Percentiles rank a stretch among this genome's conserved stretches.
These are phyloP conservation scores for Tor tambroides DNA, from an alignment of 2,113 vertebrate species.

Conservation along the genomic window DNA sequence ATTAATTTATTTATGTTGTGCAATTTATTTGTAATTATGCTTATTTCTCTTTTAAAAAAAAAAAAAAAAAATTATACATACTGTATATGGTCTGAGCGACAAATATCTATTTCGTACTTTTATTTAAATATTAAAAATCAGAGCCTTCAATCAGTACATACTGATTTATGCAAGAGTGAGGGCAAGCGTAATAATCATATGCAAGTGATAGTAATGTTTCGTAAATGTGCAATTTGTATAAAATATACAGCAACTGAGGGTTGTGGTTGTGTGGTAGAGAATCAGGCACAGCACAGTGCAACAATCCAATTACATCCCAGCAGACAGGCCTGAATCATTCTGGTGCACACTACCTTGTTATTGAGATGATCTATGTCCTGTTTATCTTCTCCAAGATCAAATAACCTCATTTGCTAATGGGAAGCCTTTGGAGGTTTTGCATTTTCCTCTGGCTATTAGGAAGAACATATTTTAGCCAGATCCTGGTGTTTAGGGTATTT, in stretches of 20 bases:
- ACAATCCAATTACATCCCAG: slow-evolving; percentile 66
- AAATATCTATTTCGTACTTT: too few species aligned
- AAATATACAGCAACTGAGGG: neutral
- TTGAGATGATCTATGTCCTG: slow-evolving; percentile 69
- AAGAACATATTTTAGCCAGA: neutral
- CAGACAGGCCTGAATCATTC: slow-evolving; percentile 49
- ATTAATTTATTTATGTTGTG: too few species aligned
- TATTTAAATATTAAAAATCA: neutral
- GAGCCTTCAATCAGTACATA: neutral
- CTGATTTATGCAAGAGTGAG: too few species aligned
- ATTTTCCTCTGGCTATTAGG: slow-evolving; percentile 7
- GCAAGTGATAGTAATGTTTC: neutral
- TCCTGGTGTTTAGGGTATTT: neutral
- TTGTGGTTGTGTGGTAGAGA: neutral
- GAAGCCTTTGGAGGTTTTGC: slow-evolving; percentile 11
- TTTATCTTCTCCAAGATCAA: slow-evolving; percentile 69
- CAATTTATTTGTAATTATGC: too few species aligned
- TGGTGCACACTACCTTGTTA: slow-evolving; percentile 67
- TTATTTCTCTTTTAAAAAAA: too few species aligned
- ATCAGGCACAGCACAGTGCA: slow-evolving; percentile 38
- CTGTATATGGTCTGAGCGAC: too few species aligned
- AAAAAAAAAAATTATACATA: too few species aligned
- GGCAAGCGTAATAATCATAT: neutral
- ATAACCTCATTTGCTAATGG: slow-evolving; percentile 70
- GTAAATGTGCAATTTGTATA: neutral